A percentile compares a stretch with the other conserved stretches of the same genome.
Evolutionary conservation across 2,888 invertebrate genomes (phyloP).

Genomic region (Aplocera efformata): DNA sequence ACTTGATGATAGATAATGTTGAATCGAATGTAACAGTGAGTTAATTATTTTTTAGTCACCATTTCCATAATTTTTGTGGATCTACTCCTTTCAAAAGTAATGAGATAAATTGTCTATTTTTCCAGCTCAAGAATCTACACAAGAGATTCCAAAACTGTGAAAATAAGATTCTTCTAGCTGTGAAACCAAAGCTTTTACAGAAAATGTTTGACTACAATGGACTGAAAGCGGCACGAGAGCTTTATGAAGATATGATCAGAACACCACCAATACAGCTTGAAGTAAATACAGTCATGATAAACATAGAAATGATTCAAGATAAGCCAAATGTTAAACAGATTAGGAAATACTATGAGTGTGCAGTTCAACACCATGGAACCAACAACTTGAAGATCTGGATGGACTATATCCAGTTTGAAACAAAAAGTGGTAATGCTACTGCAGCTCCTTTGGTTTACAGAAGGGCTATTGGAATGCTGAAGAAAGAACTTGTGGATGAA

Average conservation of each 20-base stretch:
- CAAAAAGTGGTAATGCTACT: conserved; percentile 79
- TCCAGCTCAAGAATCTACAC: conserved; percentile 60
- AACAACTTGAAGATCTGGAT: conserved; percentile 85
- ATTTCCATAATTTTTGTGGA: too few relatives aligned
- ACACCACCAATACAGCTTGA: conserved; percentile 81
- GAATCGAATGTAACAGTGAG: conserved; percentile 55
- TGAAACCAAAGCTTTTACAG: conserved; percentile 82
- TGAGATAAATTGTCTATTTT: too few relatives aligned
- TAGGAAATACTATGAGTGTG: conserved; percentile 82
- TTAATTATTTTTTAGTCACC: too few relatives aligned
- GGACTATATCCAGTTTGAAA: conserved; percentile 86
- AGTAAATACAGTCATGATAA: conserved; percentile 82
- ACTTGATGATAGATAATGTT: conserved; percentile 55
- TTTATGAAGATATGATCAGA: conserved; percentile 81
- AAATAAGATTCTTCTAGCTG: conserved; percentile 64
- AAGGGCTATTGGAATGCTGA: conserved; percentile 82
- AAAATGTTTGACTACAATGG: conserved; percentile 76
- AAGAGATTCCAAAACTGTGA: conserved; percentile 71
- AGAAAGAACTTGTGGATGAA: conserved; percentile 71
- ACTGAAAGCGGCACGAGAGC: conserved; percentile 79
- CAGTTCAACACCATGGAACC: conserved; percentile 84
- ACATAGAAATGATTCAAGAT: conserved; percentile 71
- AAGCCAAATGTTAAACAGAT: conserved; percentile 69
- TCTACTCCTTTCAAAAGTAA: too few relatives aligned
- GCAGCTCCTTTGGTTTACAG: conserved; percentile 79